These are phyloP conservation scores for Lordiphosa stackelbergi DNA, from an alignment of 1,140 invertebrate species.

Conservation along the genomic window DNA sequence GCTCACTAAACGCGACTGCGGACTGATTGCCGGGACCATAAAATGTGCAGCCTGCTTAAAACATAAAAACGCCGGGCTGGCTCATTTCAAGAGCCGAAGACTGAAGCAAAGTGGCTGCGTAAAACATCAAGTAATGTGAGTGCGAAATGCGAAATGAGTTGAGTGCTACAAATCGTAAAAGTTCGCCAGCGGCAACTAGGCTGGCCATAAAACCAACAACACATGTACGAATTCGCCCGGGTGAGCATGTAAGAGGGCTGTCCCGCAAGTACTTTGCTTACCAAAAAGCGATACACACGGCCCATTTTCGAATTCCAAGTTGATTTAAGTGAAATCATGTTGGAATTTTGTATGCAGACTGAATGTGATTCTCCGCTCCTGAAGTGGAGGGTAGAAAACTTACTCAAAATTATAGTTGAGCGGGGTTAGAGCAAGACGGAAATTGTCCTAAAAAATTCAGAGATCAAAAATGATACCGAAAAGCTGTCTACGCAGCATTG, in stretches of 20 bases:
- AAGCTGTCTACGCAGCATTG: too few species aligned
- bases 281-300: too few species aligned
- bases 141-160: conserved; percentile 71
- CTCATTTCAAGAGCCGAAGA: conserved; percentile 44
- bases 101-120: conserved; percentile 61
- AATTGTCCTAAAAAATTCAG: too few species aligned
- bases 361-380: too few species aligned
- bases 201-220: conserved; percentile 41
- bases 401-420: too few species aligned
- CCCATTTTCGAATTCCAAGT: too few species aligned
- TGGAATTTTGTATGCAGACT: too few species aligned
- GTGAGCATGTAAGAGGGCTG: background rate
- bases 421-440: too few species aligned
- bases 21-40: conserved; percentile 48
- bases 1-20: conserved; percentile 60
- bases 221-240: conserved; percentile 3
- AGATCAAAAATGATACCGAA: too few species aligned
- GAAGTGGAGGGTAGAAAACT: too few species aligned
- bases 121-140: conserved; percentile 71
- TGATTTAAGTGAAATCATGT: too few species aligned
- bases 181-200: conserved; percentile 51
- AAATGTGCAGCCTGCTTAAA: conserved; percentile 73
- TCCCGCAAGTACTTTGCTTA: too few species aligned
- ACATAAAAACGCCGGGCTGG: conserved; percentile 63
- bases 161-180: conserved; percentile 74